Percentiles rank a stretch among this genome's conserved stretches.
Conservation (phyloP, 2,113 vertebrate species). For the Phylloscopus whistleri region DNA sequence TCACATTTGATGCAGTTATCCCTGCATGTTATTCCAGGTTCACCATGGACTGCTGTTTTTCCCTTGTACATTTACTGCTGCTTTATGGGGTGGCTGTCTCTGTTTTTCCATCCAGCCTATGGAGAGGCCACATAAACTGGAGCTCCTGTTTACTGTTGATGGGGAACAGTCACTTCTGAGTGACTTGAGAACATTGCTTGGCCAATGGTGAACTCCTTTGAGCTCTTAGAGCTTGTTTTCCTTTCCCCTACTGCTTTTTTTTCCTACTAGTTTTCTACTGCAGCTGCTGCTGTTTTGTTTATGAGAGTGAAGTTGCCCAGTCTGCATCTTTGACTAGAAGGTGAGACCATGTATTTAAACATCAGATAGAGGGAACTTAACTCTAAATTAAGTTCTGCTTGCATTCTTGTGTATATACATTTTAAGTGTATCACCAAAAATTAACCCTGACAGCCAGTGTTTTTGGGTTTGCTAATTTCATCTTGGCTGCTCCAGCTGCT, state of each 20-base stretch:
- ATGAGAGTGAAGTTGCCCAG: not conserved
- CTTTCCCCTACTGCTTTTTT: not conserved
- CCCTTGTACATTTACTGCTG: not conserved
- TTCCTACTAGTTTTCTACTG: not conserved
- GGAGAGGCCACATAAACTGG: not conserved
- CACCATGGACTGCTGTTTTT: not conserved
- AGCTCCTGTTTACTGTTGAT: not conserved
- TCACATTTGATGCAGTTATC: constrained; percentile 2
- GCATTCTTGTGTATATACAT: not conserved
- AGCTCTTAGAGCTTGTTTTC: not conserved
- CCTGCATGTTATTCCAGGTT: not conserved
- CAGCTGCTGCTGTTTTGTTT: not conserved
- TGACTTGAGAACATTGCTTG: not conserved
- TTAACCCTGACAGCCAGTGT: not conserved
- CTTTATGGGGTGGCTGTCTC: not conserved
- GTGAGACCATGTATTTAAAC: not conserved
- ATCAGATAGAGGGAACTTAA: not conserved
- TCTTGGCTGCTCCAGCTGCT: not conserved
- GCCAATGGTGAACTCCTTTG: not conserved
- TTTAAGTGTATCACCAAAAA: not conserved
- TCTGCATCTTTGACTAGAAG: not conserved
- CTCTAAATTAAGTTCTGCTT: not conserved
- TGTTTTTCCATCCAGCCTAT: not conserved
- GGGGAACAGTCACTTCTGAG: not conserved
- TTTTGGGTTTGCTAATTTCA: not conserved